Evolutionary conservation across 2,888 invertebrate genomes (phyloP).

Genomic region (Coleophora deauratella): DNA sequence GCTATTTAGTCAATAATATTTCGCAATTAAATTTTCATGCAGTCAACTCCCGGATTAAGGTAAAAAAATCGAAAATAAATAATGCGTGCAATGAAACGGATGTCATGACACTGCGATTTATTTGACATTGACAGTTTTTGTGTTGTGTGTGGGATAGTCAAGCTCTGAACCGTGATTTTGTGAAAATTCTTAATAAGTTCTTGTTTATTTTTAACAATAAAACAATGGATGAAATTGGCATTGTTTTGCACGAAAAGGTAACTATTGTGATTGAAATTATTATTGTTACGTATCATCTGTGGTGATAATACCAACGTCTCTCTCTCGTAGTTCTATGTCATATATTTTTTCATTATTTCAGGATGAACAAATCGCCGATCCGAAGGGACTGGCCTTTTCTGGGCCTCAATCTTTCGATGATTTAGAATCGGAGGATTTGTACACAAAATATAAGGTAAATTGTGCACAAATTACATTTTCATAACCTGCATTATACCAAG

Average conservation of each 20-base stretch:
- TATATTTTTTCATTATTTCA: constrained; percentile 21
- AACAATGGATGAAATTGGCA: constrained; percentile 87
- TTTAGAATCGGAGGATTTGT: constrained; percentile 92
- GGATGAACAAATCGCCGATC: constrained; percentile 79
- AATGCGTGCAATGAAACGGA: no score
- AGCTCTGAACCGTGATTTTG: no score
- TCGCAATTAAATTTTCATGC: no score
- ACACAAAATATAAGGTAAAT: constrained; percentile 93
- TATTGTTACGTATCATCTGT: no score
- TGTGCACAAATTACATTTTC: not conserved
- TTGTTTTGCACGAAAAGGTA: constrained; percentile 87
- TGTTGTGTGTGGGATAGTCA: no score
- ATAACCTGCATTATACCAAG: not conserved
- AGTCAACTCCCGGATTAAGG: no score
- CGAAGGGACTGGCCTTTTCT: constrained; percentile 78
- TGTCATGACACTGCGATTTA: no score
- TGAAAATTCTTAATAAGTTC: not conserved
- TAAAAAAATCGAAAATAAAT: no score
- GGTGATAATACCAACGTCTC: no score
- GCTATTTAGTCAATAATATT: no score
- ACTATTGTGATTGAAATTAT: constrained; percentile 8
- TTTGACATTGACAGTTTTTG: no score
- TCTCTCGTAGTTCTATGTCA: no score
- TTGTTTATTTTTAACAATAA: constrained; percentile 9
- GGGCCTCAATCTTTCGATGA: constrained; percentile 84